Evolutionary conservation across 1,140 invertebrate genomes (phyloP), one percentile per base, ranked within the genome.

Genomic region (Pachypsylla venusta): DNA sequence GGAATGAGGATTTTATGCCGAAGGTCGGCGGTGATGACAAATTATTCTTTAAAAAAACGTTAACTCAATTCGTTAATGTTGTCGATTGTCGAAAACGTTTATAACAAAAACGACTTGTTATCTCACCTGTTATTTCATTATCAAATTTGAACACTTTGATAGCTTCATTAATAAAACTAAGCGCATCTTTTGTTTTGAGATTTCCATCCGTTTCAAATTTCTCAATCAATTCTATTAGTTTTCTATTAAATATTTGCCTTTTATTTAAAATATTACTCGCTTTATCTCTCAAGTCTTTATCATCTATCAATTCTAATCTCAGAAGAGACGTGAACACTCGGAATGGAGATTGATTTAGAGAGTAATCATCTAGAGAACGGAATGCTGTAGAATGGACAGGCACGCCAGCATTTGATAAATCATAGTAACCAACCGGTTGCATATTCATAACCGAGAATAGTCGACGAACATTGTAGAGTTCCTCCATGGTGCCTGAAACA

Each of bases 41-140:
- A n/a, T n/a, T n/a, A n/a, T n/a, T n/a, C n/a, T n/a, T n/a, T n/a
- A n/a, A n/a, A n/a, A n/a, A n/a, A n/a, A n/a, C n/a, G n/a, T n/a
- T n/a, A n/a, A n/a, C n/a, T n/a, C n/a, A n/a, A n/a, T n/a, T n/a
- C n/a, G n/a, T n/a, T n/a, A n/a, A n/a, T n/a, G n/a, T n/a, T n/a
- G n/a, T n/a, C n/a, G n/a, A n/a, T n/a, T n/a, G n/a, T n/a, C n/a
- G n/a, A n/a, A n/a, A n/a, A n/a, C n/a, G n/a, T n/a, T n/a, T n/a
- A n/a, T n/a, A n/a, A n/a, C n/a, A n/a, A n/a, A n/a, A n/a, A n/a
- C n/a, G n/a, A 35, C 7, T 35, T n/a, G 30, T 10, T 10, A 35
- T 5, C 42, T 48, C 16, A 48, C 42, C 42, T 48, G 42, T 48
- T 19, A 48, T 48, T n/a, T 48, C 42, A n/a, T 48, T 48, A 48